Conservation (phyloP, 2,797 vertebrate species). For the Threskiornis aethiopicus region DNA sequence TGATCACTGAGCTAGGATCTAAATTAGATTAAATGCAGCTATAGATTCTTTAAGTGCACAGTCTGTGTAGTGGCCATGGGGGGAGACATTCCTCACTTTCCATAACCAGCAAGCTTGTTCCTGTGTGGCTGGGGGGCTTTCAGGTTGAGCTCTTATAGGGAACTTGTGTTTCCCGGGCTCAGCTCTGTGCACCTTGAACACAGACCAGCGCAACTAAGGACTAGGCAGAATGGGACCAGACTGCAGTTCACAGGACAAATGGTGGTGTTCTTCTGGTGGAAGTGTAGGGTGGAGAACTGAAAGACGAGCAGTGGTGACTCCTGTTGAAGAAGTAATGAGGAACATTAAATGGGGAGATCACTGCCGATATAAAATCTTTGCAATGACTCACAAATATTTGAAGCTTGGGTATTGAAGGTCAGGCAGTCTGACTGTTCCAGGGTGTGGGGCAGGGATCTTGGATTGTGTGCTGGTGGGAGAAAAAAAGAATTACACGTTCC, state of each 20-base stretch:
- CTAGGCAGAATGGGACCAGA: neutral
- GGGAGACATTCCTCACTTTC: neutral
- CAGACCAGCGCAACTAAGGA: neutral
- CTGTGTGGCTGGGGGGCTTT: neutral
- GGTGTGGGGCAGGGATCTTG: neutral
- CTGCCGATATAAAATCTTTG: neutral
- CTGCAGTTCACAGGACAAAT: neutral
- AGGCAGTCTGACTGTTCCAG: neutral
- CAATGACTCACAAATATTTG: neutral
- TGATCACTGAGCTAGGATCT: constrained; percentile 22
- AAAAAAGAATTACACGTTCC: neutral
- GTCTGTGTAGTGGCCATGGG: neutral
- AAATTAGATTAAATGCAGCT: constrained; percentile 34
- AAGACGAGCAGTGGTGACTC: neutral
- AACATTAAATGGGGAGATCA: neutral
- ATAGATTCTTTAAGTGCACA: neutral
- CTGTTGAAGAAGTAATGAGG: neutral
- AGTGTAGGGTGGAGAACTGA: neutral
- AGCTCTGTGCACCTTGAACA: neutral
- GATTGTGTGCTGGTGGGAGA: neutral
- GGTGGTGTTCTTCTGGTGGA: neutral
- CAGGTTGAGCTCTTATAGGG: neutral
- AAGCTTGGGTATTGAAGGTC: neutral
- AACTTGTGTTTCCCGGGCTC: neutral
- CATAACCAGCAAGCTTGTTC: neutral